A percentile compares a stretch with the other conserved stretches of the same genome.
These are phyloP conservation scores for Lynx canadensis DNA, from an alignment of 2,113 vertebrate species.

Conservation along the genomic window DNA sequence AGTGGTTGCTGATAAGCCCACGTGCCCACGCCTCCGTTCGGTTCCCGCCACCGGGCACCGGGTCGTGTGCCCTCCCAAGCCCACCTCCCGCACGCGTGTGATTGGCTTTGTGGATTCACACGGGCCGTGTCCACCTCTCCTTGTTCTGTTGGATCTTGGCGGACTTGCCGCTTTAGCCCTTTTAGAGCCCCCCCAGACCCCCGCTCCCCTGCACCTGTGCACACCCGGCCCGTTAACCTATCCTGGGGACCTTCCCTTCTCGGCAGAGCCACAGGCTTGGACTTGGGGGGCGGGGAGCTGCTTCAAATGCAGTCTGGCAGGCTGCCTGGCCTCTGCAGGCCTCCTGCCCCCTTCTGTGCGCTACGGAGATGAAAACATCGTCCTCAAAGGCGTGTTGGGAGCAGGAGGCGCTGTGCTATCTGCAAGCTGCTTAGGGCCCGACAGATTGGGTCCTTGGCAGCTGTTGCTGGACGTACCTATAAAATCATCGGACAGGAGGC, in stretches of 20 bases:
- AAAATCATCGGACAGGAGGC: not conserved
- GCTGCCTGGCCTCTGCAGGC: not conserved
- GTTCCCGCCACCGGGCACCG: fast-evolving
- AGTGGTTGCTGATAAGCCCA: not conserved
- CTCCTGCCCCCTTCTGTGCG: not conserved
- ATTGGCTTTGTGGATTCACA: not conserved
- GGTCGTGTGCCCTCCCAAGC: not conserved
- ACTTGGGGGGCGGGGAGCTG: not conserved
- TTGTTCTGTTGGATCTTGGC: not conserved
- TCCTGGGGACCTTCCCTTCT: not conserved
- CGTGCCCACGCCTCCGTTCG: fast-evolving
- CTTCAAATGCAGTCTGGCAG: not conserved
- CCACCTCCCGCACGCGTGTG: not conserved
- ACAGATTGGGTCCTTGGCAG: not conserved
- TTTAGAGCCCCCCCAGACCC: not conserved
- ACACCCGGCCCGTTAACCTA: fast-evolving
- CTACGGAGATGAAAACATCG: not conserved
- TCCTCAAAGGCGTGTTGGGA: not conserved
- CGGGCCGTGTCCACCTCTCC: not conserved
- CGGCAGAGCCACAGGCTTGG: not conserved
- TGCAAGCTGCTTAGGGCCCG: not conserved
- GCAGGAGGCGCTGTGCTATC: fast-evolving
- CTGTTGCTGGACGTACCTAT: fast-evolving
- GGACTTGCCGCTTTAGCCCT: not conserved
- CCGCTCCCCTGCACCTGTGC: not conserved